phyloP scores from a whole-genome alignment of 2,888 invertebrate species.

The Thelaira solivaga region DNA sequence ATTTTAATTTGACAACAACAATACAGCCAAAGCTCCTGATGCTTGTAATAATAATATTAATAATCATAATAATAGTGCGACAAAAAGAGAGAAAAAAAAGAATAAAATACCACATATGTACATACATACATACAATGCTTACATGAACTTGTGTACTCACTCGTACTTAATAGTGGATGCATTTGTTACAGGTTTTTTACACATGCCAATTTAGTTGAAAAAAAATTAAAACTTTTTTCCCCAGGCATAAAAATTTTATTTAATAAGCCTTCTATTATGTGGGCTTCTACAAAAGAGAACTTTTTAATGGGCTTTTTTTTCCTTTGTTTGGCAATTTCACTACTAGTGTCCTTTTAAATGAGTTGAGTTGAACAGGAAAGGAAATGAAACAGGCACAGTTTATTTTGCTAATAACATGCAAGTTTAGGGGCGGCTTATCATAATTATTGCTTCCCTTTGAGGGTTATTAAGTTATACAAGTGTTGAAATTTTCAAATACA shows the following conservation, averaged over 20 bases:
- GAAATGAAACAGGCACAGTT: too few species aligned
- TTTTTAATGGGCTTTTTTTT: slow-evolving; percentile 10
- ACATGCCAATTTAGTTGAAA: neutral
- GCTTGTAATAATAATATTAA: slow-evolving; percentile 5
- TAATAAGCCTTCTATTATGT: slow-evolving; percentile 43
- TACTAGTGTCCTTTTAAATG: slow-evolving; percentile 4
- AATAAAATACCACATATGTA: neutral
- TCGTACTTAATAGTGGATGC: neutral
- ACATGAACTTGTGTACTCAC: neutral
- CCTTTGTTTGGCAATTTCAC: slow-evolving; percentile 18
- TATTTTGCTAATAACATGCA: too few species aligned
- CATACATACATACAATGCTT: neutral
- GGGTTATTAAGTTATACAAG: slow-evolving; percentile 2
- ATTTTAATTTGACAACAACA: slow-evolving; percentile 46
- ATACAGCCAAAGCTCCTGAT: slow-evolving; percentile 1
- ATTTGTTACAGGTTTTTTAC: neutral
- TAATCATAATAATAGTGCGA: too few species aligned
- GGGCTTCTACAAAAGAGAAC: neutral
- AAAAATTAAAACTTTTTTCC: neutral
- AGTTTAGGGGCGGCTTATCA: neutral
- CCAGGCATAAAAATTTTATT: slow-evolving; percentile 9
- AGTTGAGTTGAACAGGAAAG: neutral
- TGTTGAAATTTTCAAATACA: neutral
- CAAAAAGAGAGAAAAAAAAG: neutral
- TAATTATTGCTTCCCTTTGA: slow-evolving; percentile 4